Evolutionary conservation across 2,888 invertebrate species (phyloP), one percentile per base, ranked within the genome.

Genomic region (Ophion ventricosus): DNA sequence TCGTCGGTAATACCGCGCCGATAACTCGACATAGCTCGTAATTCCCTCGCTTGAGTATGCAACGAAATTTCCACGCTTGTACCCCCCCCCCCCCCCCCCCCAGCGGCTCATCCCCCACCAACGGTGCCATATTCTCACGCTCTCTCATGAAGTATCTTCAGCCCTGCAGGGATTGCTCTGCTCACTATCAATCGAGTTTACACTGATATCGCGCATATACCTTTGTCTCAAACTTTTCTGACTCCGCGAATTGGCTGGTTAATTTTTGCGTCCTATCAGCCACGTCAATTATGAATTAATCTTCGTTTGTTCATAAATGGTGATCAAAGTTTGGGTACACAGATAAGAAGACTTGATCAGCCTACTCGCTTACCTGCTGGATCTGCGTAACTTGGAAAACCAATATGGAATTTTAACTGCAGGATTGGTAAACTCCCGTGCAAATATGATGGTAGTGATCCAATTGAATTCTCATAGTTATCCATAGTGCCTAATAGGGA

Each of bases 21-120:
- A 85, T 86, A 82, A 75, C 82, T 67, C 74, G 77, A 77, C 84
- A 79, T 79, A 85, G 77, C 82, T 82, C 85, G 85, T 86, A 85
- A 85, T 85, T 86, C 74, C 70, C 78, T 72, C 79, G 83, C 59
- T 85, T 76, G 81, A 63, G 67, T 80, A 73, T 85, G 70, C 72
- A 85, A 70, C 83, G 61, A 79, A 85, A 85, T 82, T 76, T 72
- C 26, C 59, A 66, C 67, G 67, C 75, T 23, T 49, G 61, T 61
- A 72, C 11, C 35, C 61, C 14, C 29, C 49, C 56, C 61, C 14
- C 61, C 35, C 56, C 61, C 14, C 56, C 54, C 69, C 17, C 14
- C 14, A 10, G 40, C n/a, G n/a, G n/a, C n/a, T n/a, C 40, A 40
- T 40, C 7, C 40, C 40, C 40, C 35, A 8, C n/a, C n/a, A 40